Evolutionary conservation across 2,888 invertebrate genomes (phyloP), one percentile per base, ranked within the genome.

Genomic region (Acleris emargana): DNA sequence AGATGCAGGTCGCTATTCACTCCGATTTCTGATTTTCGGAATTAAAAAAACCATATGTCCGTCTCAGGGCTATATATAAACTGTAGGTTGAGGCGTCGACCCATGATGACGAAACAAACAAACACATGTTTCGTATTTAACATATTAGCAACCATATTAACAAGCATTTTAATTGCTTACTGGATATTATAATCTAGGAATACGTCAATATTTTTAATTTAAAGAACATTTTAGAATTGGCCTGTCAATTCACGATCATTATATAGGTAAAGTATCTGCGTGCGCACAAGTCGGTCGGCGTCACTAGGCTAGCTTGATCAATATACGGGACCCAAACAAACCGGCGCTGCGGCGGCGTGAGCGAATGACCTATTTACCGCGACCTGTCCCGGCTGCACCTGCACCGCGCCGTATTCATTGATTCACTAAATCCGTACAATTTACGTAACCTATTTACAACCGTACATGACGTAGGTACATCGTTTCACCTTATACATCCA

Each of bases 301-400:
- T 67, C 68, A 62, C 68, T 71, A 59, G 64, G 64, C 61, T 53
- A 68, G 76, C 72, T 75, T 79, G 86, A 89, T 91, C 91, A 86
- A 91, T 91, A 91, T 80, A 72, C 70, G 81, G 77, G 87, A 91
- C 91, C 91, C 91, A 91, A 91, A 91, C 91, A 91, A 89, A 87
- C 85, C 78, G 76, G 80, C 80, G 80, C 76, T 75, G 83, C 80
- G 71, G 77, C 81, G 81, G 77, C 81, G 81, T 87, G 87, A 84
- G 86, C 89, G 81, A 84, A 75, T 91, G 90, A 89, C 91, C 91
- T 84, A 91, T 84, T 86, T 86, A 80, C 76, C 71, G 71, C 71
- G 73, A 77, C 76, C 76, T 69, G 76, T 74, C 73, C 73, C 54
- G 22, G 45, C 61, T 67, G 62, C 67, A 67, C 62, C 66, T 58